A percentile compares a stretch with the other conserved stretches of the same genome.
phyloP scores from a whole-genome alignment of 2,888 invertebrate genomes.

The Tupiocoris notatus region DNA sequence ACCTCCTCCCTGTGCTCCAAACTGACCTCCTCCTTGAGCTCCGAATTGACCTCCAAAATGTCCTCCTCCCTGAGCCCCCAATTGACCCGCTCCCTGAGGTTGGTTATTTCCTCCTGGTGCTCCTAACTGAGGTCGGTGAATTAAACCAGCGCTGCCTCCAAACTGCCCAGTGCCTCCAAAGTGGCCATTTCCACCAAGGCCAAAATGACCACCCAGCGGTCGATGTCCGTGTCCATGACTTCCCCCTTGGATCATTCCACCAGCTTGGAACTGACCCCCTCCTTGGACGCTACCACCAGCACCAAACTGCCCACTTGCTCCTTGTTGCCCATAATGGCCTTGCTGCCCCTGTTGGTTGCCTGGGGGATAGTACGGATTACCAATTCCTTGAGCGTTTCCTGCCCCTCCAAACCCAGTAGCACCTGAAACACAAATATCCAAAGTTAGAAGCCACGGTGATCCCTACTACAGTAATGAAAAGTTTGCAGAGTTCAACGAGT shows the following conservation, averaged over 20 bases:
- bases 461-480: no score
- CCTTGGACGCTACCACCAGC: constrained; percentile 42
- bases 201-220: constrained; percentile 35
- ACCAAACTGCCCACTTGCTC: constrained; percentile 37
- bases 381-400: constrained; percentile 23
- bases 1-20: not conserved
- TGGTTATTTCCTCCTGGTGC: not conserved
- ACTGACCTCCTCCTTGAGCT: constrained; percentile 26
- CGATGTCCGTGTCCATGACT: constrained; percentile 4
- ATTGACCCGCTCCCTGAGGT: constrained; percentile 13
- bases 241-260: constrained; percentile 37
- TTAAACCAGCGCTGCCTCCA: constrained; percentile 32
- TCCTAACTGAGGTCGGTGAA: constrained; percentile 31
- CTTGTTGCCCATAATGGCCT: constrained; percentile 2
- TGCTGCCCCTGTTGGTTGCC: not conserved
- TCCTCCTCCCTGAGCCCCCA: constrained; percentile 8
- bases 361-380: not conserved
- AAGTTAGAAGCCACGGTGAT: no score
- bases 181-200: constrained; percentile 23
- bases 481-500: no score
- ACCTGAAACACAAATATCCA: constrained; percentile 16
- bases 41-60: constrained; percentile 24
- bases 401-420: constrained; percentile 17
- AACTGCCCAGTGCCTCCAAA: constrained; percentile 36
- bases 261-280: constrained; percentile 39